Conservation (phyloP, 2,797 vertebrate genomes). For the Cottoperca gobio region DNA sequence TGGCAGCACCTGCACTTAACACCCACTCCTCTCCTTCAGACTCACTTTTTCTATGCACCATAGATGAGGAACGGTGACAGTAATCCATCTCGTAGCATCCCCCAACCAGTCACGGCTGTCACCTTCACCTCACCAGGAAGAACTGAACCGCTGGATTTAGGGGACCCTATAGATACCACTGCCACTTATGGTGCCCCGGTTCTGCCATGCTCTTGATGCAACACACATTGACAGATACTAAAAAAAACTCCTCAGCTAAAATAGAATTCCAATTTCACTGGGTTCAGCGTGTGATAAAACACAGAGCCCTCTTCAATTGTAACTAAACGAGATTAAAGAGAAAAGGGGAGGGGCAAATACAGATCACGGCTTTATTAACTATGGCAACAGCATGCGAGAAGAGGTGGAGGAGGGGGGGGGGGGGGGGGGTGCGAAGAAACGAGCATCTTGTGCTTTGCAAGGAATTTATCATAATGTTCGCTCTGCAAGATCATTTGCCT, state of each 20-base stretch:
- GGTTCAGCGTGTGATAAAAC: constrained; percentile 69
- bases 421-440: constrained; percentile 9
- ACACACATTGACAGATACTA: constrained; percentile 66
- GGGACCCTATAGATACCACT: constrained; percentile 58
- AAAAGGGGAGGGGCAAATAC: constrained; percentile 47
- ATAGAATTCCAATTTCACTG: constrained; percentile 72
- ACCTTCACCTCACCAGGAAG: constrained; percentile 60
- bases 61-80: constrained; percentile 66
- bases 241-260: constrained; percentile 67
- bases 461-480: constrained; percentile 82
- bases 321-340: constrained; percentile 72
- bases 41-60: constrained; percentile 21
- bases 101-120: constrained; percentile 73
- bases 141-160: constrained; percentile 62
- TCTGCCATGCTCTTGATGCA: constrained; percentile 53
- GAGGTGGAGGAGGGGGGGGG: constrained; percentile 27
- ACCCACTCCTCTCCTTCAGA: constrained; percentile 52
- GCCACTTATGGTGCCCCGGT: constrained; percentile 46
- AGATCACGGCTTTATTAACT: constrained; percentile 78
- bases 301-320: constrained; percentile 62
- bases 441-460: constrained; percentile 72
- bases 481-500: constrained; percentile 79
- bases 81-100: constrained; percentile 71
- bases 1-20: constrained; percentile 69
- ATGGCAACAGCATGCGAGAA: constrained; percentile 59